A percentile compares a stretch with the other conserved stretches of the same genome.
These are phyloP conservation scores for Babylonia areolata DNA, from an alignment of 1,140 invertebrate genomes.

Conservation along the genomic window DNA sequence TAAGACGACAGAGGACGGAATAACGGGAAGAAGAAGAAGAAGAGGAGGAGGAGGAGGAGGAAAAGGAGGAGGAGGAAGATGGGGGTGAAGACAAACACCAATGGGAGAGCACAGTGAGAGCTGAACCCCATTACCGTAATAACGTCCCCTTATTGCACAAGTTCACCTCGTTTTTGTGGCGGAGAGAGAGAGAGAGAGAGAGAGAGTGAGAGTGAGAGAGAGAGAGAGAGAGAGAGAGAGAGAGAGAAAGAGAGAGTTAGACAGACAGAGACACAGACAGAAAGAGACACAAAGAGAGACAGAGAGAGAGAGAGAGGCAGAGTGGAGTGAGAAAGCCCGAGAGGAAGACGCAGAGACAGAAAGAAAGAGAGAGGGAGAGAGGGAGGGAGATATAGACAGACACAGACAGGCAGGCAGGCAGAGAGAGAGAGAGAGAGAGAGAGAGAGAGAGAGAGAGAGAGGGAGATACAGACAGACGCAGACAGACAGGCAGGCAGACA, in stretches of 20 bases:
- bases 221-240: not conserved
- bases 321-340: not conserved
- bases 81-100: too few relatives aligned
- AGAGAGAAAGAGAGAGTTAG: not conserved
- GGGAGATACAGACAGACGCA: too few relatives aligned
- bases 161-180: not conserved
- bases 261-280: not conserved
- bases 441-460: not conserved
- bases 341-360: not conserved
- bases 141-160: too few relatives aligned
- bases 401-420: too few relatives aligned
- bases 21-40: too few relatives aligned
- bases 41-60: too few relatives aligned
- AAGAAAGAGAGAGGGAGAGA: not conserved
- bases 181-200: not conserved
- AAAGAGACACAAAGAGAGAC: not conserved
- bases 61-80: too few relatives aligned
- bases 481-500: not conserved
- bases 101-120: too few relatives aligned
- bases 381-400: too few relatives aligned
- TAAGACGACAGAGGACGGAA: too few relatives aligned
- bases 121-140: too few relatives aligned
- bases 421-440: too few relatives aligned
- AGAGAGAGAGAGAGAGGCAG: not conserved
- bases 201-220: not conserved